Conservation (phyloP, 2,888 invertebrate species). For the Macaria liturata region DNA sequence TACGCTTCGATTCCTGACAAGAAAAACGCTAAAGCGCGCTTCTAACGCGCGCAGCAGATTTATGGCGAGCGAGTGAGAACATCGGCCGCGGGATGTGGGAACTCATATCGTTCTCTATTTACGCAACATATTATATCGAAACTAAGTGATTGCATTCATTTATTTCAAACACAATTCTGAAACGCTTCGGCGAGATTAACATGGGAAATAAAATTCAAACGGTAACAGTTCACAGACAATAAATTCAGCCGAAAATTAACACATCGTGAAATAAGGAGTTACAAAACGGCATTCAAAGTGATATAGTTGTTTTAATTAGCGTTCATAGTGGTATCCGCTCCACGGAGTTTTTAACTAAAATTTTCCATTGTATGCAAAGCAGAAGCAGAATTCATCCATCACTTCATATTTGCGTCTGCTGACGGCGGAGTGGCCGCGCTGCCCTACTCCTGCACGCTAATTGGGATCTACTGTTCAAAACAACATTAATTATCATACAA, state of each 20-base stretch:
- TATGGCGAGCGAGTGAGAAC: slow-evolving; percentile 38
- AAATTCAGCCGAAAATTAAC: slow-evolving; percentile 55
- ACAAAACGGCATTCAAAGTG: slow-evolving; percentile 68
- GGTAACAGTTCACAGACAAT: slow-evolving; percentile 49
- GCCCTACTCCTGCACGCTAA: slow-evolving; percentile 51
- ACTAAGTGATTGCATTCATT: slow-evolving; percentile 14
- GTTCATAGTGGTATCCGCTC: slow-evolving; percentile 69
- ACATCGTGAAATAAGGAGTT: slow-evolving; percentile 55
- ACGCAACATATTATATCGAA: slow-evolving; percentile 21
- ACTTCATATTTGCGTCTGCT: slow-evolving; percentile 76
- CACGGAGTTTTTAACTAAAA: slow-evolving; percentile 58
- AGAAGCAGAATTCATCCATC: slow-evolving; percentile 73
- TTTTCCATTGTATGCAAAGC: slow-evolving; percentile 80
- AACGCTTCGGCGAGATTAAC: slow-evolving; percentile 32
- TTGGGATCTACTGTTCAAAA: slow-evolving; percentile 34
- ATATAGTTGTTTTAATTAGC: slow-evolving; percentile 76
- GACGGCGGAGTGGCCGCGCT: slow-evolving; percentile 55
- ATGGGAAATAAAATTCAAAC: slow-evolving; percentile 28
- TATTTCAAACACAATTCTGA: slow-evolving; percentile 20
- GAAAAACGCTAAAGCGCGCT: slow-evolving; percentile 69
- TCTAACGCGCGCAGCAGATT: slow-evolving; percentile 49
- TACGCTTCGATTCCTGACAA: slow-evolving; percentile 75
- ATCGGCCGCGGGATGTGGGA: slow-evolving; percentile 31
- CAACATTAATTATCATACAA: slow-evolving; percentile 32
- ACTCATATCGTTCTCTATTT: slow-evolving; percentile 29